Evolutionary conservation across 53 echinoderm and acorn worm genomes (phyloP), one percentile per base, ranked within the genome.

Genomic region (Crossaster papposus): DNA sequence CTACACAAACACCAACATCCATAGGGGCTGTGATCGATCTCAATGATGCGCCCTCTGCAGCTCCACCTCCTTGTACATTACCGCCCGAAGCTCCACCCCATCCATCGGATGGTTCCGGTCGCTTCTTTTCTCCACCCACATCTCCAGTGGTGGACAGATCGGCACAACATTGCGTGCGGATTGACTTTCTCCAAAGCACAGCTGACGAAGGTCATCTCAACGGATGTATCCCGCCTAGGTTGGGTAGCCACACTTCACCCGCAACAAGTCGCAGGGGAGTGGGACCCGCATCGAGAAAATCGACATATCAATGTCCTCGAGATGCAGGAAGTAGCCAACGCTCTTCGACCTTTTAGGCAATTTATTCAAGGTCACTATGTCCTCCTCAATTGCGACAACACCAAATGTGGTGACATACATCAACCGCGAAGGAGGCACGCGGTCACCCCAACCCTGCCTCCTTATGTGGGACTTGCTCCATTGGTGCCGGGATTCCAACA

Each of bases 351-450:
- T 17, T 28, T 90, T 62, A 1, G 23, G 1, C 20, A 9, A n/a
- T 8, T 2, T 10, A 51, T 83, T 20, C 18, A n/a, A 30, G 68
- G n/a, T 30, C 70, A 33, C 50, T 18, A 77, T 3, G 51, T 20
- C 88, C 90, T 8, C 8, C 36, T 65, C n/a, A 20, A 32, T n/a
- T 83, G 91, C 22, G 88, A 93, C 88, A 91, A 91, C 22, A 30
- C 85, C n/a, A 6, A 91, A 79, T 10, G 82, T 91, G 17, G 91
- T 88, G 30, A 55, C 93, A 1, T 83, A 93, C 83, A 91, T 82
- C 65, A 91, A 93, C 83, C 28, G 17, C 29, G 17, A 91, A 29
- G 83, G 93, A 3, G 91, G 91, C n/a, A 89, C 88, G 11, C 52
- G 70, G 30, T 82, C 83, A 15, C 58, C 65, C 35, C 15, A 38